Conservation (phyloP, 2,797 vertebrate species). For the Falco naumanni region DNA sequence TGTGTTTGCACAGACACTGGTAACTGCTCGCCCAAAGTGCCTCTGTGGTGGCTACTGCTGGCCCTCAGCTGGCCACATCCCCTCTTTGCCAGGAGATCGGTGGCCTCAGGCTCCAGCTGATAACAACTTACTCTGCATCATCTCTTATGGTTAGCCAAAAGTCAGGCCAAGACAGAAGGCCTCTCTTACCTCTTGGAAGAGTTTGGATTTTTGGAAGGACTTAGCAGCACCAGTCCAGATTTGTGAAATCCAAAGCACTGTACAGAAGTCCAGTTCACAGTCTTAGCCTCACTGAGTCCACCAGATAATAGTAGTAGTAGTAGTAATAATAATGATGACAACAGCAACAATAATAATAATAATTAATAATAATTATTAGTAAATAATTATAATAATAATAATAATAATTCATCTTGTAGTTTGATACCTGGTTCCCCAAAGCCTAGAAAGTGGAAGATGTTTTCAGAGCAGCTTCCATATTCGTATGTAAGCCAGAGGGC, state of each 20-base stretch:
- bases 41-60: neutral
- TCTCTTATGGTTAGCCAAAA: neutral
- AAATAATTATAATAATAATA: too few species aligned
- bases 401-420: neutral
- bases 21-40: rapidly evolving
- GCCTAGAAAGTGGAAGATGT: neutral
- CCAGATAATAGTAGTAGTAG: neutral
- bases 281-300: neutral
- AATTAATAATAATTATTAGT: too few species aligned
- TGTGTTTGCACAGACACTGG: neutral
- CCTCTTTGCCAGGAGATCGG: neutral
- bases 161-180: neutral
- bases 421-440: neutral
- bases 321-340: too few species aligned
- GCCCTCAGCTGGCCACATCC: neutral
- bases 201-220: neutral
- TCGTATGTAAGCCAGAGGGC: neutral
- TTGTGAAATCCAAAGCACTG: neutral
- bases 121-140: neutral
- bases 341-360: too few species aligned
- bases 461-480: neutral
- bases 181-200: neutral
- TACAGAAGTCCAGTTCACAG: neutral
- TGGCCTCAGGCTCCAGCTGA: neutral
- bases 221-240: neutral